A percentile compares a stretch with the other conserved stretches of the same genome.
These are phyloP conservation scores for Metopia argyrocephala DNA, from an alignment of 2,888 invertebrate species.

Conservation along the genomic window DNA sequence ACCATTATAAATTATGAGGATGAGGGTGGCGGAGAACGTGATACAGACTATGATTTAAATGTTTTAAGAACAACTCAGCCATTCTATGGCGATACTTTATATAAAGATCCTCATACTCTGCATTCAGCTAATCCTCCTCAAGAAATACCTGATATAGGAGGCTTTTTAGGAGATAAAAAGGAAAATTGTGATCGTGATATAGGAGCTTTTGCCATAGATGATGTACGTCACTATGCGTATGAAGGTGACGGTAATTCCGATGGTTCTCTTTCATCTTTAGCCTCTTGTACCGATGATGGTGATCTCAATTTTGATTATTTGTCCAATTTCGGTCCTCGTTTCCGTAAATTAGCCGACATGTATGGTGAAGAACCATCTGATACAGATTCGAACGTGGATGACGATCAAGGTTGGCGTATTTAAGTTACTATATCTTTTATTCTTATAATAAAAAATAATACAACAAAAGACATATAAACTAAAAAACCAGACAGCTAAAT, in stretches of 20 bases:
- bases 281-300: constrained; percentile 95
- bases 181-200: constrained; percentile 94
- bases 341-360: constrained; percentile 95
- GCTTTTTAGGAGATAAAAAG: constrained; percentile 93
- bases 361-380: constrained; percentile 94
- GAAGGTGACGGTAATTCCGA: constrained; percentile 97
- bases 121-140: constrained; percentile 66
- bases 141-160: constrained; percentile 90
- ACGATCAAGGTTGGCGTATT: constrained; percentile 89
- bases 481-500: constrained; percentile 28
- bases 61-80: constrained; percentile 77
- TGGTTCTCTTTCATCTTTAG: constrained; percentile 94
- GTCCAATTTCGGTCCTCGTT: constrained; percentile 96
- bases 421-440: constrained; percentile 62
- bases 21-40: constrained; percentile 98
- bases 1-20: constrained; percentile 99
- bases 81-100: constrained; percentile 78
- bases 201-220: constrained; percentile 94
- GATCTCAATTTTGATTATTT: constrained; percentile 96
- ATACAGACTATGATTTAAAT: constrained; percentile 82
- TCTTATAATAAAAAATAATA: constrained; percentile 9
- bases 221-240: constrained; percentile 97
- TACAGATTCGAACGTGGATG: constrained; percentile 87
- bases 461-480: constrained; percentile 50
- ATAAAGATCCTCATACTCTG: constrained; percentile 76